Percentiles rank a stretch among this genome's conserved stretches.
phyloP scores from a whole-genome alignment of 2,888 invertebrate species.

The Disparrhopalites patrizii region DNA sequence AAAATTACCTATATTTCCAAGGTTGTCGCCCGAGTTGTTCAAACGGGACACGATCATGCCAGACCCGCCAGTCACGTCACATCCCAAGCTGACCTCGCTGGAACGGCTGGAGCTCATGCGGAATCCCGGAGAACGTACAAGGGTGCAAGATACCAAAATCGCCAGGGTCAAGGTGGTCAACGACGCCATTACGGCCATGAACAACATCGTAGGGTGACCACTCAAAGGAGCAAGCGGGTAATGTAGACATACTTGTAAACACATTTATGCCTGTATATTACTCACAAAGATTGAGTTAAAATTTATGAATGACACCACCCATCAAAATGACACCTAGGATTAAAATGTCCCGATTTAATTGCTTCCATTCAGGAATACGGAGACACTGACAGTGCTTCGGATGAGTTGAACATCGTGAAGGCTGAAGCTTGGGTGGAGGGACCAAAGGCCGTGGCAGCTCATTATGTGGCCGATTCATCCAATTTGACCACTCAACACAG shows the following conservation, averaged over 20 bases:
- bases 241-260: too few species aligned
- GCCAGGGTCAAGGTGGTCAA: not conserved
- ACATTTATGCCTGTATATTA: too few species aligned
- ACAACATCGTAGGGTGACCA: conserved; percentile 17
- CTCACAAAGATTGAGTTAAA: not conserved
- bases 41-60: conserved; percentile 28
- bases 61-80: conserved; percentile 26
- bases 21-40: conserved; percentile 48
- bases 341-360: not conserved
- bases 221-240: conserved; percentile 11
- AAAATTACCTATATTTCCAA: conserved; percentile 15
- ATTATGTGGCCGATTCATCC: conserved; percentile 63
- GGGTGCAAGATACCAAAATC: not conserved
- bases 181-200: conserved; percentile 3
- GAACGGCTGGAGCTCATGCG: conserved; percentile 35
- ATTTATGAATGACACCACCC: not conserved
- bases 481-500: conserved; percentile 59
- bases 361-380: conserved; percentile 13
- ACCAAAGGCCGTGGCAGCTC: conserved; percentile 57
- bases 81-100: conserved; percentile 36
- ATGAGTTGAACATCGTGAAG: conserved; percentile 43
- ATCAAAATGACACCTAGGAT: not conserved
- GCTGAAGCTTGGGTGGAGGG: conserved; percentile 47
- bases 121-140: conserved; percentile 25
- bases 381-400: conserved; percentile 26